Evolutionary conservation across 2,888 invertebrate species (phyloP).

Genomic region (Phytoseiulus persimilis): DNA sequence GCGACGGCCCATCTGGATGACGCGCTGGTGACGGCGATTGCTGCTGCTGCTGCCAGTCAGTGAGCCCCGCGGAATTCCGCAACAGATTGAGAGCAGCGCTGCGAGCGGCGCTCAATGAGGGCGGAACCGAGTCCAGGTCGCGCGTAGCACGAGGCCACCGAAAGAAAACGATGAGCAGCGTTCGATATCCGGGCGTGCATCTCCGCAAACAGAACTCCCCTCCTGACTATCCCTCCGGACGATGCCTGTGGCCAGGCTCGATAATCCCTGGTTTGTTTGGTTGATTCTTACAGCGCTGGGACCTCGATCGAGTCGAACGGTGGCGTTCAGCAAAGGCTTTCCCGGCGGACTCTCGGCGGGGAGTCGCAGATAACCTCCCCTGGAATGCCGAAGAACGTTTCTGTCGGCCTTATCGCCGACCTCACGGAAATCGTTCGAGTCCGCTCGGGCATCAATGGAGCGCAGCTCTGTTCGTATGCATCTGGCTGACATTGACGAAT

Average conservation of each 20-base stretch:
- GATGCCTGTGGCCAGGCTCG: neutral
- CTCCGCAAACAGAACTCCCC: neutral
- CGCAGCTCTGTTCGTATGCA: neutral
- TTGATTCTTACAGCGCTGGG: neutral
- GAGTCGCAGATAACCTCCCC: no score
- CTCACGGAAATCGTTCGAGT: neutral
- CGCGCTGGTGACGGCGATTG: neutral
- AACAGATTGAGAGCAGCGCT: neutral
- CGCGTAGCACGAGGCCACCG: neutral
- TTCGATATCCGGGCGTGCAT: neutral
- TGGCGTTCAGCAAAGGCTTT: neutral
- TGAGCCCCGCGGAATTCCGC: neutral
- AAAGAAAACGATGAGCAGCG: neutral
- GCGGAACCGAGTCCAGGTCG: neutral
- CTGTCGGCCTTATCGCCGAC: neutral
- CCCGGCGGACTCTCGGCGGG: neutral
- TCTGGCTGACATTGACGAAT: neutral
- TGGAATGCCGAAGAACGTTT: no score
- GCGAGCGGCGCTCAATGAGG: neutral
- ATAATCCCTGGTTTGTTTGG: neutral
- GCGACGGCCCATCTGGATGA: neutral
- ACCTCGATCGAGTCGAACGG: no score
- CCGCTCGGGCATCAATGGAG: neutral
- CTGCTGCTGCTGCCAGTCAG: neutral
- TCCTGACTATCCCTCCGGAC: neutral